A percentile compares a stretch with the other conserved stretches of the same genome.
Evolutionary conservation across 2,888 invertebrate genomes (phyloP).

Genomic region (Ectemnius cavifrons): DNA sequence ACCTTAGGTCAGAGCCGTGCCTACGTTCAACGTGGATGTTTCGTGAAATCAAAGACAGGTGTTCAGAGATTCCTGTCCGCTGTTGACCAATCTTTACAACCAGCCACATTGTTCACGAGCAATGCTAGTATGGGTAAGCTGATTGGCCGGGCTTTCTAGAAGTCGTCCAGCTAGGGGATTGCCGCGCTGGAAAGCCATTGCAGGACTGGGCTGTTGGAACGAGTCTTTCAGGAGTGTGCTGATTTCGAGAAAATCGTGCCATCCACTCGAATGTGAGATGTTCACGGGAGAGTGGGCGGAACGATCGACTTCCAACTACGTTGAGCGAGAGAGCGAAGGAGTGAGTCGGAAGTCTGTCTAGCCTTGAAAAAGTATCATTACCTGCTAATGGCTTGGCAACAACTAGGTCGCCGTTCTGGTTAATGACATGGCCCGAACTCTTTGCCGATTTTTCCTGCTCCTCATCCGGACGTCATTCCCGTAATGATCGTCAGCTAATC

Average conservation of each 20-base stretch:
- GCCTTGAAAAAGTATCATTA: constrained; percentile 61
- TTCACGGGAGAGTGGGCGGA: constrained; percentile 36
- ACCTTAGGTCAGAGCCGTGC: too few species aligned
- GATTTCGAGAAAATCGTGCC: constrained; percentile 33
- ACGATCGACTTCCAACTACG: constrained; percentile 51
- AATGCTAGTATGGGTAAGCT: too few species aligned
- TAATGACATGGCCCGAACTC: constrained; percentile 56
- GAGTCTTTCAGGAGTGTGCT: constrained; percentile 6
- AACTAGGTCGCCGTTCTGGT: constrained; percentile 61
- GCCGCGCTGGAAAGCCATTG: too few species aligned
- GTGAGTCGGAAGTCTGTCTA: constrained; percentile 30
- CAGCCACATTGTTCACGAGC: too few species aligned
- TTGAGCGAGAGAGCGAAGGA: background rate
- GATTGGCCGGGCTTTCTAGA: too few species aligned
- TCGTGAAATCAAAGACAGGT: too few species aligned
- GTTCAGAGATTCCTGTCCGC: too few species aligned
- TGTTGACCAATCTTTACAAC: too few species aligned
- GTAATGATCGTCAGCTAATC: background rate
- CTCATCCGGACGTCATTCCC: background rate
- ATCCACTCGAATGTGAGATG: constrained; percentile 27
- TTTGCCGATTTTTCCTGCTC: constrained; percentile 39
- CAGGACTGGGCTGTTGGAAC: background rate
- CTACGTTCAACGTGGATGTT: too few species aligned
- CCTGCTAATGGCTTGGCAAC: constrained; percentile 58
- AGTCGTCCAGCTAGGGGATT: too few species aligned